phyloP scores from a whole-genome alignment of 1,140 invertebrate genomes.

The Anastrepha obliqua region DNA sequence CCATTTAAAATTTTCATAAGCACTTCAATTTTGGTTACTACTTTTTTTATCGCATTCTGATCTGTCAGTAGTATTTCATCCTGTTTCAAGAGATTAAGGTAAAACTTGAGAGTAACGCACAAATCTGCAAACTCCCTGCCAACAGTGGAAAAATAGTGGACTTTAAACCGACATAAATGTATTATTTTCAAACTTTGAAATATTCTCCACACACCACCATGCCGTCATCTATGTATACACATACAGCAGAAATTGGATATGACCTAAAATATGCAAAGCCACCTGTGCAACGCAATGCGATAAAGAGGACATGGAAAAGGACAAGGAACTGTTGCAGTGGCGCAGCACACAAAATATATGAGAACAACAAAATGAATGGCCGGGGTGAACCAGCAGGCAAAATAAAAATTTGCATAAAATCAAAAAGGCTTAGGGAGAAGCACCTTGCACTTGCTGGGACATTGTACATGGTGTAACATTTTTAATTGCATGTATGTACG shows the following conservation, averaged over 20 bases:
- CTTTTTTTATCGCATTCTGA: too few relatives aligned
- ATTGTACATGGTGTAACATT: not conserved
- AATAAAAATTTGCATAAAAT: conserved; percentile 22
- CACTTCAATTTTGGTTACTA: too few relatives aligned
- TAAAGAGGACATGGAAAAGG: too few relatives aligned
- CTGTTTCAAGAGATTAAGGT: not conserved
- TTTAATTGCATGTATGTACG: not conserved
- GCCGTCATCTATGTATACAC: not conserved
- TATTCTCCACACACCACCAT: not conserved
- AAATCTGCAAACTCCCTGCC: not conserved
- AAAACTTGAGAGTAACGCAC: not conserved
- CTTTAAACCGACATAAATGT: not conserved
- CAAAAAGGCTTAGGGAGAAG: not conserved
- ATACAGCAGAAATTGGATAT: too few relatives aligned
- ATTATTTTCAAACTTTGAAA: not conserved
- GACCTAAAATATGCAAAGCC: not conserved
- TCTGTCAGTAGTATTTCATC: not conserved
- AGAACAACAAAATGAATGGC: not conserved
- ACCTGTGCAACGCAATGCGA: not conserved
- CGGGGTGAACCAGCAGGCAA: not conserved
- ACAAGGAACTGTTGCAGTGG: not conserved
- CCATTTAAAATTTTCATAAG: too few relatives aligned
- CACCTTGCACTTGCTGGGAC: not conserved
- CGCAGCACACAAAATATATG: not conserved
- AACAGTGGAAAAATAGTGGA: not conserved